Evolutionary conservation across 2,113 vertebrate genomes (phyloP).

Genomic region (Aspiorhynchus laticeps): DNA sequence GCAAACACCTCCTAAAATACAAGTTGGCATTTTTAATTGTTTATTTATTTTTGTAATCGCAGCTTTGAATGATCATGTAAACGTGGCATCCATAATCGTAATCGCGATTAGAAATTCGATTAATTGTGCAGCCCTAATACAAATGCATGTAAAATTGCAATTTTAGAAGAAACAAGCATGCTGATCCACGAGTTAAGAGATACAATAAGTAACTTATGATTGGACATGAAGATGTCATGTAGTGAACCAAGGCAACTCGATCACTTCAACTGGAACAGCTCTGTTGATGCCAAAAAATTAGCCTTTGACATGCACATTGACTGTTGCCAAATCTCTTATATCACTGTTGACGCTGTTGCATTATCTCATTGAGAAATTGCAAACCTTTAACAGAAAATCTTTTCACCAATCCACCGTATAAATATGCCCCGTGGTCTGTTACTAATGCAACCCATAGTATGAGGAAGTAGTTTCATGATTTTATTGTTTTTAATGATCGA

Average conservation of each 20-base stretch:
- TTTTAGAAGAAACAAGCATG: background rate
- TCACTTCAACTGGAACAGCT: background rate
- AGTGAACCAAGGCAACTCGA: background rate
- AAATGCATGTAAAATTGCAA: background rate
- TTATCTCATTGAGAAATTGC: background rate
- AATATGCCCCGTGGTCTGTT: background rate
- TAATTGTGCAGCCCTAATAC: too few relatives aligned
- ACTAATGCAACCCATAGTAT: background rate
- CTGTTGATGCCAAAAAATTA: background rate
- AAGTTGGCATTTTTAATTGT: too few relatives aligned
- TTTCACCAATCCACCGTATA: background rate
- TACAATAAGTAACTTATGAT: constrained; percentile 16
- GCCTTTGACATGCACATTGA: background rate
- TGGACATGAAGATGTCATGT: background rate
- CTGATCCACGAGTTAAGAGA: background rate
- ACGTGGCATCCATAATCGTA: too few relatives aligned
- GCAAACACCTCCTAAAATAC: too few relatives aligned
- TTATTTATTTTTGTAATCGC: too few relatives aligned
- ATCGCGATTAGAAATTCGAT: too few relatives aligned
- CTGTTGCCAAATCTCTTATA: background rate
- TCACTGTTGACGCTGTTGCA: background rate
- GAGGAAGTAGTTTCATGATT: constrained; percentile 20
- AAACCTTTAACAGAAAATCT: background rate
- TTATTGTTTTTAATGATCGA: background rate
- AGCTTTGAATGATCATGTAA: too few relatives aligned